Evolutionary conservation across 2,888 invertebrate species (phyloP).

Genomic region (Andrena fulva): DNA sequence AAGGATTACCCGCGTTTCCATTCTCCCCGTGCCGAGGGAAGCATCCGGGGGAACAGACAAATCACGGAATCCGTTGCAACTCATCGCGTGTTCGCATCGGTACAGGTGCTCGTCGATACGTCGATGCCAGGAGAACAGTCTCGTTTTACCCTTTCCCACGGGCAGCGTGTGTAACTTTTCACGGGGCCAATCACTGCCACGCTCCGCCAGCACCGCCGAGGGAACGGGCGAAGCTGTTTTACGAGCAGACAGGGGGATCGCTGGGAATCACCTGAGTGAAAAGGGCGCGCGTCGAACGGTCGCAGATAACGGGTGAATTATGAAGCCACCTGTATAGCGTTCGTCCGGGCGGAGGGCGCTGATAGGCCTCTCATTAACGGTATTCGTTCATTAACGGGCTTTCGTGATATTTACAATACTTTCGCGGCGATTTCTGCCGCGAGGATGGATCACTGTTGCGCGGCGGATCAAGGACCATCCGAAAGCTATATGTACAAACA

Average conservation of each 20-base stretch:
- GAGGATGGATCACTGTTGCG: not conserved
- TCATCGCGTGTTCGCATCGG: conserved; percentile 37
- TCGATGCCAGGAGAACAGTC: conserved; percentile 3
- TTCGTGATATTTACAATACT: not conserved
- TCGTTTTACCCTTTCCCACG: not conserved
- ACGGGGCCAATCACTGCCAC: not conserved
- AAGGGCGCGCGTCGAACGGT: conserved; percentile 43
- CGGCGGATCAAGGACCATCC: not conserved
- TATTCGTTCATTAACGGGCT: conserved; percentile 25
- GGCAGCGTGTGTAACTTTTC: not conserved
- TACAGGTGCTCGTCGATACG: conserved; percentile 36
- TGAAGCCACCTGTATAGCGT: conserved; percentile 62
- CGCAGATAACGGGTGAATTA: conserved; percentile 76
- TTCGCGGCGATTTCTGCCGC: not conserved
- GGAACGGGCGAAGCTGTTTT: conserved; percentile 72
- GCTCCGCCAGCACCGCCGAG: conserved; percentile 17
- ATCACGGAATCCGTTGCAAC: conserved; percentile 25
- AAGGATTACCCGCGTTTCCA: conserved; percentile 31
- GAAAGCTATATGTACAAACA: too few relatives aligned
- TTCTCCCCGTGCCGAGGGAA: not conserved
- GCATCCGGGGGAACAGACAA: conserved; percentile 2
- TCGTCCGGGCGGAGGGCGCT: not conserved
- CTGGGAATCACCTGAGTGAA: conserved; percentile 36
- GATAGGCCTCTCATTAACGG: conserved; percentile 17
- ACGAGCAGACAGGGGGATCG: conserved; percentile 62